Percentiles rank a stretch among this genome's conserved stretches.
phyloP scores from a whole-genome alignment of 2,888 invertebrate species.

The Pristionchus fissidentatus region DNA sequence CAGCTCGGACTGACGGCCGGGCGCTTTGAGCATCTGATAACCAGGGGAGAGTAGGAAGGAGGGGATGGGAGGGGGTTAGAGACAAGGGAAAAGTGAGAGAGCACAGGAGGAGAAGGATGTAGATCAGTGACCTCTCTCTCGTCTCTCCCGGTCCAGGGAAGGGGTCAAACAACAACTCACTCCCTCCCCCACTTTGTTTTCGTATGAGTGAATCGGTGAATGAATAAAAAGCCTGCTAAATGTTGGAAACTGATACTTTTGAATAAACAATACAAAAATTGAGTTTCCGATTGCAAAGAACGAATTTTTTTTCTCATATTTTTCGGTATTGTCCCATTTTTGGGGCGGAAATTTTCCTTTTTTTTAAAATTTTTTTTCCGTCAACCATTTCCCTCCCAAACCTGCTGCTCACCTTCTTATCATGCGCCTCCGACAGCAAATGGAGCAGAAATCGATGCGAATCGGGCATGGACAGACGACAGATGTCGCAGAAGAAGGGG shows the following conservation, averaged over 20 bases:
- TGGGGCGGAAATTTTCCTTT: too few species aligned
- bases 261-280: too few species aligned
- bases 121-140: not conserved
- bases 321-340: too few species aligned
- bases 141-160: not conserved
- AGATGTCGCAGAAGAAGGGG: constrained; percentile 15
- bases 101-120: not conserved
- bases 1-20: constrained; percentile 1
- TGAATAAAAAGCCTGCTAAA: too few species aligned
- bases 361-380: too few species aligned
- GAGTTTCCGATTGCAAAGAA: too few species aligned
- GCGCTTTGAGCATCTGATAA: constrained; percentile 16
- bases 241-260: too few species aligned
- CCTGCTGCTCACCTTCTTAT: constrained; percentile 38
- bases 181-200: not conserved
- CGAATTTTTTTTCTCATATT: too few species aligned
- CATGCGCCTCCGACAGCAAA: constrained; percentile 8
- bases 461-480: not conserved
- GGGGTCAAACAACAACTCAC: not conserved
- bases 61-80: too few species aligned
- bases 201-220: too few species aligned
- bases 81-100: not conserved
- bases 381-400: too few species aligned
- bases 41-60: too few species aligned
- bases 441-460: not conserved